A percentile compares a stretch with the other conserved stretches of the same genome.
Evolutionary conservation across 2,113 vertebrate species (phyloP).

Genomic region (Tiliqua scincoides): DNA sequence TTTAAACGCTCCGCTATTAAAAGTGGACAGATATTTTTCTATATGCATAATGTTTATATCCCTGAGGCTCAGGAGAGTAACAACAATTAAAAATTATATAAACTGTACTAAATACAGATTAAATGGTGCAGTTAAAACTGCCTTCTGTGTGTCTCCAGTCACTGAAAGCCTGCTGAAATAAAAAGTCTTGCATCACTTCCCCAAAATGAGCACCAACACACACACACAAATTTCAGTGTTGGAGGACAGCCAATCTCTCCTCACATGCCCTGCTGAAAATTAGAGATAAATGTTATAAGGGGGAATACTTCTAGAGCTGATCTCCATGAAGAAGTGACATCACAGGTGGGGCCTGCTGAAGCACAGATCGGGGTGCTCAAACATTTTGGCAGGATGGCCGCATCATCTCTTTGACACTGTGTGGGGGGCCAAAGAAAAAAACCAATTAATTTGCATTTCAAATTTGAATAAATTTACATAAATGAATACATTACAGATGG

Average conservation of each 20-base stretch:
- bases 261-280: not conserved
- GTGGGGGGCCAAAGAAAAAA: too few species aligned
- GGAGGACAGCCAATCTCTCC: not conserved
- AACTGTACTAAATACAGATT: constrained; percentile 1
- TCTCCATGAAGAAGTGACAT: too few species aligned
- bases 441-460: too few species aligned
- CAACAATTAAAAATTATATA: constrained; percentile 23
- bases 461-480: too few species aligned
- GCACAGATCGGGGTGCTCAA: too few species aligned
- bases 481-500: too few species aligned
- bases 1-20: constrained; percentile 4
- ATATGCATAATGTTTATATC: not conserved
- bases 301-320: not conserved
- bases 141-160: not conserved
- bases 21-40: constrained; percentile 6
- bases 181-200: not conserved
- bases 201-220: not conserved
- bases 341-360: too few species aligned
- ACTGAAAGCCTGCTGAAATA: not conserved
- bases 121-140: not conserved
- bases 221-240: not conserved
- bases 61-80: not conserved
- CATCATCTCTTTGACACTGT: too few species aligned
- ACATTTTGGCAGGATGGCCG: too few species aligned
- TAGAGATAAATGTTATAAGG: not conserved